Evolutionary conservation across 2,113 vertebrate genomes (phyloP), one percentile per base, ranked within the genome.

Genomic region (Pterocles orientalis): DNA sequence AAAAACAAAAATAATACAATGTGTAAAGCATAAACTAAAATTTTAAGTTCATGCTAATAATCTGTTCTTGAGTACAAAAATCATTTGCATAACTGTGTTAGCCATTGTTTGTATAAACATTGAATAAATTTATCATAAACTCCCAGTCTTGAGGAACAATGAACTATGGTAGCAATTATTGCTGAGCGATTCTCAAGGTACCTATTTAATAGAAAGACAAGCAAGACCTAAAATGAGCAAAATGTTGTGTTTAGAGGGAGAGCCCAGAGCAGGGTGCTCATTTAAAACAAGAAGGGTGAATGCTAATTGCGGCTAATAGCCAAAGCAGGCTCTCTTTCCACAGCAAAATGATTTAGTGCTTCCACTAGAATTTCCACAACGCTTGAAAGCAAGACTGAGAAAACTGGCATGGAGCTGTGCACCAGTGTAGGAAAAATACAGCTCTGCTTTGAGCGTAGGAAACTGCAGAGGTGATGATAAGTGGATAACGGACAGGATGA

Each of bases 291-390:
- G 39, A 69, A 76, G 15, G 69, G 54, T 66, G 62, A 86, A 39
- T 58, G 28, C 50, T 84, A 78, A 91, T 94, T 48, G 57, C 48
- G 71, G 66, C 45, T 79, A 50, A 72, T 58, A 62, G 73, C 48
- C 81, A 87, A 82, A 90, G 19, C n/a, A 79, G 34, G 47, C 58
- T 90, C 41, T 33, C 51, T 72, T 80, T 36, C 51, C 54, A 47
- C 33, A 80, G 54, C 33, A 88, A 41, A 76, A 86, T 66, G 47
- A 93, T 88, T 90, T 86, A 93, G 41, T 73, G 66, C 58, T 58
- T 94, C 89, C 71, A 65, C 90, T 85, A 92, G 61, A 85, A 80
- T 80, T 91, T 65, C 75, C 78, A 85, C 31, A 43, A 33, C 69
- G 61, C 65, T 41, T 87, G 69, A 76, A 72, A 96, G 18, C 17